Conservation (phyloP, 2,113 vertebrate species). For the Campylomormyrus numenius region DNA sequence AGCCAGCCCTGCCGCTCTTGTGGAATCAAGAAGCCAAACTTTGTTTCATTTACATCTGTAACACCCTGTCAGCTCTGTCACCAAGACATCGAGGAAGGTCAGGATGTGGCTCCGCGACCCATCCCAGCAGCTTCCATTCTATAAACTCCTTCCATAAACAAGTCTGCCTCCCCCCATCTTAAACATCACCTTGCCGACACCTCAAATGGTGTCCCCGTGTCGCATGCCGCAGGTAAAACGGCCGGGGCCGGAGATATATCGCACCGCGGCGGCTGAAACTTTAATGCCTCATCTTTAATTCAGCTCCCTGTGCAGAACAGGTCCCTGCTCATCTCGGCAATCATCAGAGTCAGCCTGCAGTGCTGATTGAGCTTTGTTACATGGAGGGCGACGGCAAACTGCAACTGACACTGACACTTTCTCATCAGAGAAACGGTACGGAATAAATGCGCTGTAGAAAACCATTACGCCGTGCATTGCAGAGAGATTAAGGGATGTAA, state of each 20-base stretch:
- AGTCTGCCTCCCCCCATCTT: background rate
- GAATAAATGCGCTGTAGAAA: background rate
- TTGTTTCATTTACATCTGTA: background rate
- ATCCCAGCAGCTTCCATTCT: background rate
- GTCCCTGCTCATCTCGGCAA: background rate
- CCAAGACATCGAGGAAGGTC: background rate
- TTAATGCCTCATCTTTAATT: conserved; percentile 13
- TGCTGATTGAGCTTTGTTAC: conserved; percentile 1
- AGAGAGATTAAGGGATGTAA: background rate
- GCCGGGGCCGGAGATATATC: background rate
- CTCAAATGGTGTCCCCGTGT: background rate
- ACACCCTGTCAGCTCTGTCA: background rate
- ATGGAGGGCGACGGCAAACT: background rate
- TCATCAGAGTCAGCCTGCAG: background rate
- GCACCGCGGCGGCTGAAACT: background rate
- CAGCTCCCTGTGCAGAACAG: background rate
- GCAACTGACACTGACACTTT: background rate
- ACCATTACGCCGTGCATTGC: background rate
- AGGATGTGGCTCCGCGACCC: background rate
- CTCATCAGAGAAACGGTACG: background rate
- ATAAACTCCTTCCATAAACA: background rate
- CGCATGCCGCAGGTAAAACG: background rate
- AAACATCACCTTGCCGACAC: background rate
- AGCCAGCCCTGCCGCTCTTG: no score
- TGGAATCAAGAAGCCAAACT: background rate